These are phyloP conservation scores for Hypocryptadius cinnamomeus DNA, from an alignment of 2,113 vertebrate species.

Conservation along the genomic window DNA sequence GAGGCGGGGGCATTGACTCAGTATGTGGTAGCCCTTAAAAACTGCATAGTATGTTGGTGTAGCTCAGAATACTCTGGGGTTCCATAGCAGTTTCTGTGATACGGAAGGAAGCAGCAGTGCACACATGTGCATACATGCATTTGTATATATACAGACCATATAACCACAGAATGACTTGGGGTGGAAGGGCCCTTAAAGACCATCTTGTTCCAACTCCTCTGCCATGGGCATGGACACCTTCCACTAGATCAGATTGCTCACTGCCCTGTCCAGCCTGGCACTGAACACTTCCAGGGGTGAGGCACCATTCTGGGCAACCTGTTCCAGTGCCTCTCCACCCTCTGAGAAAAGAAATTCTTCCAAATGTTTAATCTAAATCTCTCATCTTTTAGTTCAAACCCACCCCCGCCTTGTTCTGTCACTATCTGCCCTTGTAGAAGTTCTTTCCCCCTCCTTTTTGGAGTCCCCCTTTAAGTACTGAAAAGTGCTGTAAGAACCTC, in stretches of 20 bases:
- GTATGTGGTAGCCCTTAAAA: not conserved
- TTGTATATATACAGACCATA: not conserved
- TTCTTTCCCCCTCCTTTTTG: not conserved
- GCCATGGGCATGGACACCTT: not conserved
- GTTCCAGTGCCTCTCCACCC: not conserved
- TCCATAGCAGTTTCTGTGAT: not conserved
- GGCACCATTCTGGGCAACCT: not conserved
- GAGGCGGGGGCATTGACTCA: not conserved
- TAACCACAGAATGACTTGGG: not conserved
- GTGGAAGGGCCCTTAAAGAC: not conserved
- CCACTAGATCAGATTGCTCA: not conserved
- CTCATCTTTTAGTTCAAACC: not conserved
- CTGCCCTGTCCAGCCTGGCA: not conserved
- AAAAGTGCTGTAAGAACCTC: not conserved
- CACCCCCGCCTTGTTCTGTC: not conserved
- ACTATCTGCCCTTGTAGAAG: not conserved
- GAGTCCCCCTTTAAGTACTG: not conserved
- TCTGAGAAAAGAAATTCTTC: not conserved
- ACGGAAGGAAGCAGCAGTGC: not conserved
- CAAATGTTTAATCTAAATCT: not conserved
- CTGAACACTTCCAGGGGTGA: not conserved
- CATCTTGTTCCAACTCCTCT: not conserved
- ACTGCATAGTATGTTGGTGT: not conserved
- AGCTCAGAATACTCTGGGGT: not conserved
- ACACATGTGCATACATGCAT: rapidly evolving